phyloP scores from a whole-genome alignment of 1,140 invertebrate species.

The Diorhabda elongata region DNA sequence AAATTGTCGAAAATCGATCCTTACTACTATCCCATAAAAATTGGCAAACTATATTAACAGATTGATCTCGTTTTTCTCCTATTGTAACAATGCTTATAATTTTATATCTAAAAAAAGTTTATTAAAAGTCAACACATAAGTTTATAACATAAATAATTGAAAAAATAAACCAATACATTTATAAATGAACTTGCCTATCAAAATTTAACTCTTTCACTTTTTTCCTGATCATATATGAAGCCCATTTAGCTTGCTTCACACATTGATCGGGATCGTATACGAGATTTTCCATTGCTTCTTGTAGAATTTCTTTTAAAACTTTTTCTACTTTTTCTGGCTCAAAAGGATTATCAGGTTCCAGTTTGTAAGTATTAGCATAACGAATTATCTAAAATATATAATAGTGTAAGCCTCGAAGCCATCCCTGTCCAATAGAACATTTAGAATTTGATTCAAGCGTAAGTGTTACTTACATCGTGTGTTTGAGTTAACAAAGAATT shows the following conservation, averaged over 20 bases:
- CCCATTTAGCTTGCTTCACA: conserved; percentile 45
- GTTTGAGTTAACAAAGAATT: background rate
- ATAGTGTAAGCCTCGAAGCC: background rate
- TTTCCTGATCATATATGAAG: conserved; percentile 47
- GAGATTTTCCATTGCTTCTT: conserved; percentile 48
- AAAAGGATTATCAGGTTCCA: conserved; percentile 51
- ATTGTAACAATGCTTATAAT: too few species aligned
- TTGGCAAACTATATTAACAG: too few species aligned
- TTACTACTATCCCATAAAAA: too few species aligned
- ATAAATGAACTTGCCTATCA: conserved; percentile 46
- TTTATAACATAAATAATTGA: too few species aligned
- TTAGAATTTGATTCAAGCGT: background rate
- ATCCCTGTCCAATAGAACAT: background rate
- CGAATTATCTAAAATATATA: conserved; percentile 31
- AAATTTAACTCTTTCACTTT: conserved; percentile 50
- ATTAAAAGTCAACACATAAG: too few species aligned
- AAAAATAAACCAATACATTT: too few species aligned
- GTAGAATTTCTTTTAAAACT: conserved; percentile 48
- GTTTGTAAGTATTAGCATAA: conserved; percentile 52
- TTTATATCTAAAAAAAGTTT: too few species aligned
- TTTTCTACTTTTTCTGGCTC: conserved; percentile 49
- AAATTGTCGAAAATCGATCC: too few species aligned
- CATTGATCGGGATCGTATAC: conserved; percentile 47
- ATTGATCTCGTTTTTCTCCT: too few species aligned
- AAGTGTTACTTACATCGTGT: background rate